Conservation (phyloP, 2,797 vertebrate species). For the Lycodopsis pacificus region DNA sequence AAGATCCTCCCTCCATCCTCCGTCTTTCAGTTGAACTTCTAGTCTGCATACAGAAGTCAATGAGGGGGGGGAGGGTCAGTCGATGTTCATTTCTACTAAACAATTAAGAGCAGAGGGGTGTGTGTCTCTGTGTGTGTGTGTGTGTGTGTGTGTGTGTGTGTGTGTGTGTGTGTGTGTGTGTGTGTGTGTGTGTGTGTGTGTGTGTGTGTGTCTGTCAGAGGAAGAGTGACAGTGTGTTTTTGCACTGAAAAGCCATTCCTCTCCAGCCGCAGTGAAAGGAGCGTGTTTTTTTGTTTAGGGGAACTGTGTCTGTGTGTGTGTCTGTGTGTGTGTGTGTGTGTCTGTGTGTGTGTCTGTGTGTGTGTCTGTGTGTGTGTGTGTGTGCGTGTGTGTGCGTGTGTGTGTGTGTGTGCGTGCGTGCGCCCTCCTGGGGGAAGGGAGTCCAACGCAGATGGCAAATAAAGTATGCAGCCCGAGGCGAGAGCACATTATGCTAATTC, state of each 20-base stretch:
- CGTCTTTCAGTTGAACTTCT: constrained; percentile 78
- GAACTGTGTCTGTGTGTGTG: constrained; percentile 74
- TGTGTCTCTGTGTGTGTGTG: neutral
- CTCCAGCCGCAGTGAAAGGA: constrained; percentile 58
- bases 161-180: neutral
- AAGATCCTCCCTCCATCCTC: constrained; percentile 19
- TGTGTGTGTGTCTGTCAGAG: neutral
- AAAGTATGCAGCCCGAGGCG: constrained; percentile 99
- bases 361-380: constrained; percentile 65
- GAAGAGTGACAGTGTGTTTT: constrained; percentile 50
- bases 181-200: neutral
- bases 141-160: neutral
- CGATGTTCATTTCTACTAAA: constrained; percentile 92
- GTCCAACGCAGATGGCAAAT: constrained; percentile 99
- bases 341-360: constrained; percentile 82
- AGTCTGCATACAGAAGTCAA: constrained; percentile 89
- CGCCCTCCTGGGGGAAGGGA: constrained; percentile 93
- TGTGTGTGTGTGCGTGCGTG: constrained; percentile 81
- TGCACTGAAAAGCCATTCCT: constrained; percentile 89
- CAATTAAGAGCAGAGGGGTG: constrained; percentile 87
- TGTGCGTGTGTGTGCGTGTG: constrained; percentile 59
- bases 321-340: constrained; percentile 28
- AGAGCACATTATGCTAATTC: constrained; percentile 99
- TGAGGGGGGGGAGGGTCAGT: constrained; percentile 79
- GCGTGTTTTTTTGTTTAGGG: constrained; percentile 91